Base-by-base conservation (phyloP, 2,888 invertebrate species). In the Tupiocoris notatus region DNA sequence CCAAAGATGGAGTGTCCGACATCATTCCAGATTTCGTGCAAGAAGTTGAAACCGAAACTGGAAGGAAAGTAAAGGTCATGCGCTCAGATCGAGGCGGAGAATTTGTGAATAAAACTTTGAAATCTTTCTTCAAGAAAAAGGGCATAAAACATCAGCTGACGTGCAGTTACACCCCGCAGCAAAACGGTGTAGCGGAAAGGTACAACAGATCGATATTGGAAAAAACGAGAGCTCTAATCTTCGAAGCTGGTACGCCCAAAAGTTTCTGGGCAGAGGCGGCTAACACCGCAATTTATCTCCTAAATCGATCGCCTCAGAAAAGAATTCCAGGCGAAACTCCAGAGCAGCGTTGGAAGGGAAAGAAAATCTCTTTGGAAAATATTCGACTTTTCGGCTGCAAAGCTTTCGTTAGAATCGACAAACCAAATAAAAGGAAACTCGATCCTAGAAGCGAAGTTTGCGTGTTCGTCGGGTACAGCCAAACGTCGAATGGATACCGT, bases 231-330 rank as follows among this genome's bases (percentile, higher is more conserved):
- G 80, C 79, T n/a, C 80, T 82, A 79, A 70, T 82, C 2, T 75
- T 78, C 1, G 81, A 81, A 54, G 79, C 81, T 17, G 79, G 79
- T 7, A 54, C 82, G 7, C 71, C 79, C 2, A 66, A 80, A 9
- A 59, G 24, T 2, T 81, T 81, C 66, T 83, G 82, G 81, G 81
- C 81, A 56, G 83, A 83, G 74, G 81, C 82, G 9, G 78, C 81
- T 2, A 77, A 76, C 18, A 80, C 81, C n/a, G 81, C 81, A n/a
- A 76, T 78, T 57, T 79, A 80, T 82, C 83, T 80, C 82, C 82
- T 79, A 84, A 84, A 82, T 65, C 18, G 76, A 2, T 65, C 57
- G 1, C 78, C 78, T 23, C 75, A 77, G 20, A 64, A 58, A 23
- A 54, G 39, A 23, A 25, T 79, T 12, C 2, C 24, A 17, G 61